Percentiles rank a stretch among this genome's conserved stretches.
Conservation (phyloP, 2,113 vertebrate genomes). For the Trogon melanurus region DNA sequence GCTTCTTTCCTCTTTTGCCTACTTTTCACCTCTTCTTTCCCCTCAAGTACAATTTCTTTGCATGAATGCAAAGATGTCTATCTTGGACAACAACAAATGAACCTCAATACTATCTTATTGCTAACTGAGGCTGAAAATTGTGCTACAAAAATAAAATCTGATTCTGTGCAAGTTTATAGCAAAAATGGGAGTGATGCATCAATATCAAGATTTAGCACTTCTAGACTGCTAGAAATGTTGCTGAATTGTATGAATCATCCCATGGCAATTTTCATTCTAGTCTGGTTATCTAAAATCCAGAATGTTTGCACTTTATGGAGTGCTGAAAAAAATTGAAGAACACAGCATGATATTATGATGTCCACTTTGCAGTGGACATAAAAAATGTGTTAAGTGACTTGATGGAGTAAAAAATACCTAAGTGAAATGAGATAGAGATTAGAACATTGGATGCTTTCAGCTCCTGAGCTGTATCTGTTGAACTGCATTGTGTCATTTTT, state of each 20-base stretch:
- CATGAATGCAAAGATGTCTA: neutral
- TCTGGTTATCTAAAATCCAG: neutral
- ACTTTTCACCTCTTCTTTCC: neutral
- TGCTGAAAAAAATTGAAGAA: neutral
- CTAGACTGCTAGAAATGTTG: neutral
- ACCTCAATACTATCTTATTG: neutral
- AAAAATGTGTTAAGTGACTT: neutral
- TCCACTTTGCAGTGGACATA: neutral
- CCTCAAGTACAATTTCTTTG: neutral
- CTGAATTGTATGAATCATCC: neutral
- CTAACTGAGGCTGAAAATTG: neutral
- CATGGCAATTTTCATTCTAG: neutral
- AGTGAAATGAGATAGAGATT: neutral
- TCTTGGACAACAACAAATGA: neutral
- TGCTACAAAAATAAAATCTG: neutral
- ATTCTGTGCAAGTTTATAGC: neutral
- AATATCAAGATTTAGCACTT: neutral
- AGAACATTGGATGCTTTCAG: neutral
- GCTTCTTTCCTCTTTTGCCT: neutral
- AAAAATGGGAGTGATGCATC: neutral
- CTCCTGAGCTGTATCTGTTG: neutral
- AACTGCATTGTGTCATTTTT: neutral
- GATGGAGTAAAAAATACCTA: neutral
- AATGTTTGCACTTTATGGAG: neutral
- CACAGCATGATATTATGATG: neutral